Evolutionary conservation across 2,113 vertebrate species (phyloP).

Genomic region (Cyprinodon variegatus): DNA sequence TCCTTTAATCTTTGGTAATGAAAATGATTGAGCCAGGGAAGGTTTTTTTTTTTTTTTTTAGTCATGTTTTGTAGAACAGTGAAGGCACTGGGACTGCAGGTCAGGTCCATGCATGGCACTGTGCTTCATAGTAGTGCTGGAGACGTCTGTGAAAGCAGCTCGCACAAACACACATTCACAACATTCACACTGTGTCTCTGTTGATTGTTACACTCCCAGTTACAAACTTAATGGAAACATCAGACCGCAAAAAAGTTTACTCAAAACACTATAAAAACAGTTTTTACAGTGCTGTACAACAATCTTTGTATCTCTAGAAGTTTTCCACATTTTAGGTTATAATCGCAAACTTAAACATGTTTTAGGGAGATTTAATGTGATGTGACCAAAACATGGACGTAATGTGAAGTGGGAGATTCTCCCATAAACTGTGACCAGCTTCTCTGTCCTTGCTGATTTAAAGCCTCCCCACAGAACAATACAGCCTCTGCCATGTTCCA

Average conservation of each 20-base stretch:
- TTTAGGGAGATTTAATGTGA: background rate
- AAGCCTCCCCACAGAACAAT: background rate
- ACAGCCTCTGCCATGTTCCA: background rate
- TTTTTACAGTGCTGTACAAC: background rate
- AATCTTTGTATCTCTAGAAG: too few species aligned
- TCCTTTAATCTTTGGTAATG: slow-evolving; percentile 52
- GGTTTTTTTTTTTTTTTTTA: background rate
- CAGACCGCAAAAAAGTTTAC: background rate
- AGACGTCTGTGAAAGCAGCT: slow-evolving; percentile 52
- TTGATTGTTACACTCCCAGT: too few species aligned
- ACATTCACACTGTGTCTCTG: background rate
- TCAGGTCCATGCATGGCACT: slow-evolving; percentile 77
- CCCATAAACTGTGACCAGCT: background rate
- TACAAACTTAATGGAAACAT: too few species aligned
- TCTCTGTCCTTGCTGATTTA: background rate
- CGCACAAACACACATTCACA: slow-evolving; percentile 45
- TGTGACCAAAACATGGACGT: background rate
- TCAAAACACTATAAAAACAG: background rate
- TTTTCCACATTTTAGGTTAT: too few species aligned
- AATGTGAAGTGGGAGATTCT: background rate
- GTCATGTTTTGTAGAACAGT: slow-evolving; percentile 47
- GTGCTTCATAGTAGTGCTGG: slow-evolving; percentile 72
- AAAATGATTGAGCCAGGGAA: slow-evolving; percentile 48
- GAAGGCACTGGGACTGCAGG: slow-evolving; percentile 77
- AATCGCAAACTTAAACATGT: too few species aligned